Percentiles rank a stretch among this genome's conserved stretches.
These are phyloP conservation scores for Eumeta japonica DNA, from an alignment of 1,140 invertebrate species.

Conservation along the genomic window DNA sequence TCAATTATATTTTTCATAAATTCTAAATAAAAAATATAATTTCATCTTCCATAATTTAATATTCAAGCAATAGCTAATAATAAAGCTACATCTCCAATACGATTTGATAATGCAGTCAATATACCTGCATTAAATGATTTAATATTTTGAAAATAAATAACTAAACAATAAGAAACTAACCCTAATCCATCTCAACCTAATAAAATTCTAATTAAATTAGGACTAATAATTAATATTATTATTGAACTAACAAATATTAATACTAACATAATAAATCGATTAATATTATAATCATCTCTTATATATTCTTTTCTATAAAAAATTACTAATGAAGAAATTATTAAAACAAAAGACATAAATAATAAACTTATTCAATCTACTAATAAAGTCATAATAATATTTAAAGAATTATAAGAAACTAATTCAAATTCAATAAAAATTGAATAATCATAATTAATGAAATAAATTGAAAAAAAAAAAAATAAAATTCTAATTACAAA, in stretches of 20 bases:
- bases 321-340: slow-evolving; percentile 65
- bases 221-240: slow-evolving; percentile 66
- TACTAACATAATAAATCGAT: slow-evolving; percentile 62
- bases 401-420: slow-evolving; percentile 46
- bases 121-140: slow-evolving; percentile 63
- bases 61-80: slow-evolving; percentile 60
- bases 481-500: slow-evolving; percentile 28
- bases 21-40: slow-evolving; percentile 54
- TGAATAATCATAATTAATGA: slow-evolving; percentile 46
- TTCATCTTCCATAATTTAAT: slow-evolving; percentile 56
- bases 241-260: slow-evolving; percentile 68
- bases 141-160: slow-evolving; percentile 65
- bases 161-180: slow-evolving; percentile 65
- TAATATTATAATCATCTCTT: slow-evolving; percentile 45
- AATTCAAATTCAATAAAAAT: slow-evolving; percentile 57
- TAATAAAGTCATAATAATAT: slow-evolving; percentile 55
- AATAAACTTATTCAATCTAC: slow-evolving; percentile 62
- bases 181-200: slow-evolving; percentile 70
- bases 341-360: slow-evolving; percentile 60
- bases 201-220: slow-evolving; percentile 68
- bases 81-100: slow-evolving; percentile 61
- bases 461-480: slow-evolving; percentile 36
- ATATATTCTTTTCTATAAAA: slow-evolving; percentile 64
- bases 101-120: slow-evolving; percentile 64
- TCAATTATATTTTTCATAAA: slow-evolving; percentile 50